Evolutionary conservation across 2,888 invertebrate genomes (phyloP), one percentile per base, ranked within the genome.

Genomic region (Brenthis hecate): DNA sequence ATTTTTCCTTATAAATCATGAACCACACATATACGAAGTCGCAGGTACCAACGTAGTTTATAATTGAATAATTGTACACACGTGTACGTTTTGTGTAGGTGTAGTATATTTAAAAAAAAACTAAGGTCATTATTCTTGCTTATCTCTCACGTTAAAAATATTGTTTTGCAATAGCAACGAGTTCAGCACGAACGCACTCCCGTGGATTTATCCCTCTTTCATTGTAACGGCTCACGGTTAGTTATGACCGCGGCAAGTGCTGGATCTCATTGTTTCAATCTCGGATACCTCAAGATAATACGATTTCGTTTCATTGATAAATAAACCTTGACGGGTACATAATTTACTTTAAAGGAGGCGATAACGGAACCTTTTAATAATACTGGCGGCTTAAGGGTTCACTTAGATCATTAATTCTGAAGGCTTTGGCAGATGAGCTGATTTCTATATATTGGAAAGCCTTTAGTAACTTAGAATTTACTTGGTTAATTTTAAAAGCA

Each of bases 181-280:
- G 56, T 53, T 56, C 47, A n/a, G 65, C 16, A 28, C 58, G 56
- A 64, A 64, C 53, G 58, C 50, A 50, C 56, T 54, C 55, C 66
- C 50, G 63, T 68, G 60, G 56, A 64, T 72, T 66, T 62, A 70
- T 66, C 70, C 63, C 57, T 56, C 56, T 81, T 80, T 86, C 85
- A 83, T 84, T 81, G 83, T 87, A 86, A 87, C 86, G 85, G 86
- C 78, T 77, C 75, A 78, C 75, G 75, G 81, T 84, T 81, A 85
- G 83, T 83, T 88, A 87, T 84, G 82, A 84, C 81, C 81, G 78
- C 80, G 80, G 77, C 77, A 78, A 77, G 76, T 75, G 75, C 79
- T 77, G 79, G 77, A 74, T 78, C 76, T 78, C 81, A 73, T 76
- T 74, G 82, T 80, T 85, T 83, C 82, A 82, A 71, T 72, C 72